phyloP scores from a whole-genome alignment of 2,113 vertebrate genomes.

The Otus sunia region DNA sequence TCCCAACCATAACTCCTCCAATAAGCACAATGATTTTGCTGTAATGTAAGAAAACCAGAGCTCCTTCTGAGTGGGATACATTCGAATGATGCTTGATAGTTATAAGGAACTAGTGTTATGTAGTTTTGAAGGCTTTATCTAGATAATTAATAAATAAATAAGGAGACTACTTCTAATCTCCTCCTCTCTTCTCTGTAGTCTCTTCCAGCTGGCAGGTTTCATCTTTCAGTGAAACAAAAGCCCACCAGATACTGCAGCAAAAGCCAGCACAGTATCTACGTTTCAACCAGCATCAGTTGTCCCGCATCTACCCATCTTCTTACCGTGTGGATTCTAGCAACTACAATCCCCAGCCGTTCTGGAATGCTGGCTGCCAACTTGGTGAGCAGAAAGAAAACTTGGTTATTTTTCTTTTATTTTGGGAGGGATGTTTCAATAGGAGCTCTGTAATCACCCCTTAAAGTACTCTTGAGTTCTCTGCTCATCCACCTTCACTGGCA shows the following conservation, averaged over 20 bases:
- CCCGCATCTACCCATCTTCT: conserved; percentile 94
- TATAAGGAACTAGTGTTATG: background rate
- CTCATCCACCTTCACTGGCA: background rate
- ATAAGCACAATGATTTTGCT: background rate
- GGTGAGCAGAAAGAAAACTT: conserved; percentile 71
- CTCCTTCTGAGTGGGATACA: background rate
- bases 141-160: background rate
- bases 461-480: background rate
- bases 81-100: background rate
- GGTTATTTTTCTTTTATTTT: rapidly evolving
- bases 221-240: conserved; percentile 95
- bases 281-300: conserved; percentile 94
- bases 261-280: conserved; percentile 83
- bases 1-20: background rate
- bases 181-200: conserved; percentile 59
- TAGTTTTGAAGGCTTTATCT: background rate
- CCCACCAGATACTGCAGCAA: conserved; percentile 94
- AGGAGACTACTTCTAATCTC: background rate
- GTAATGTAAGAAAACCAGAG: background rate
- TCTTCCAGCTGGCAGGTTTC: conserved; percentile 93
- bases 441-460: background rate
- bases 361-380: conserved; percentile 94
- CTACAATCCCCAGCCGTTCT: conserved; percentile 97
- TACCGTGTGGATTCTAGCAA: conserved; percentile 97
- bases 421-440: background rate